A percentile compares a stretch with the other conserved stretches of the same genome.
phyloP scores from a whole-genome alignment of 2,797 vertebrate genomes.

The Orientallactaga sibirica region DNA sequence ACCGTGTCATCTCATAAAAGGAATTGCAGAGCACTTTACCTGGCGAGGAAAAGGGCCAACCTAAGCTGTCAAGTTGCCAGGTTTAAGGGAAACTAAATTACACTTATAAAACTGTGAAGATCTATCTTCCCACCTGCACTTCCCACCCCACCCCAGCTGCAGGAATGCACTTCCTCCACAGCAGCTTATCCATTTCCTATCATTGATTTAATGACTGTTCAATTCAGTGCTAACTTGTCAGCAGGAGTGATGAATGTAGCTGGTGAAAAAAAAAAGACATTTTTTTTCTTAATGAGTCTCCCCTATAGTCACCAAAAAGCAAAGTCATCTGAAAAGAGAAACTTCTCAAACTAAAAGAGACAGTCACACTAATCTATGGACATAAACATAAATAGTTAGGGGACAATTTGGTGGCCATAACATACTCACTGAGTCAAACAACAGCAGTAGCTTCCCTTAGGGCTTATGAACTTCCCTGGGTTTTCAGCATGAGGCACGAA shows the following conservation, averaged over 20 bases:
- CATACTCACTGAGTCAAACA: no score
- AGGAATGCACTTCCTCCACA: constrained; percentile 22
- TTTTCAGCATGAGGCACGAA: no score
- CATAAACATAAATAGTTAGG: no score
- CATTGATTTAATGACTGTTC: constrained; percentile 72
- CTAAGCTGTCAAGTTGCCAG: constrained; percentile 59
- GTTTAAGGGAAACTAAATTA: constrained; percentile 43
- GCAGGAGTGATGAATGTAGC: constrained; percentile 50
- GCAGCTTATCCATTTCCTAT: constrained; percentile 36
- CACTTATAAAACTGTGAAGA: rapidly evolving
- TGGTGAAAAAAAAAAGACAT: constrained; percentile 70
- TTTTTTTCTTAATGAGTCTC: no score
- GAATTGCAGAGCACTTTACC: constrained; percentile 66
- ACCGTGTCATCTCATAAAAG: constrained; percentile 63
- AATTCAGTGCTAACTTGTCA: constrained; percentile 55
- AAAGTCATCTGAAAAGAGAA: no score
- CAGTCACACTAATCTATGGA: no score
- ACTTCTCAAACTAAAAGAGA: no score
- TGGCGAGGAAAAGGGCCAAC: constrained; percentile 62
- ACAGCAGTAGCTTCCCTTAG: no score
- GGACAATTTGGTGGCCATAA: no score
- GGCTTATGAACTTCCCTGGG: no score
- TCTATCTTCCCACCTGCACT: background rate
- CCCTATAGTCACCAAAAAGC: no score
- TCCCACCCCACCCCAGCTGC: background rate